Evolutionary conservation across 2,113 vertebrate genomes (phyloP).

Genomic region (Triplophysa rosa): DNA sequence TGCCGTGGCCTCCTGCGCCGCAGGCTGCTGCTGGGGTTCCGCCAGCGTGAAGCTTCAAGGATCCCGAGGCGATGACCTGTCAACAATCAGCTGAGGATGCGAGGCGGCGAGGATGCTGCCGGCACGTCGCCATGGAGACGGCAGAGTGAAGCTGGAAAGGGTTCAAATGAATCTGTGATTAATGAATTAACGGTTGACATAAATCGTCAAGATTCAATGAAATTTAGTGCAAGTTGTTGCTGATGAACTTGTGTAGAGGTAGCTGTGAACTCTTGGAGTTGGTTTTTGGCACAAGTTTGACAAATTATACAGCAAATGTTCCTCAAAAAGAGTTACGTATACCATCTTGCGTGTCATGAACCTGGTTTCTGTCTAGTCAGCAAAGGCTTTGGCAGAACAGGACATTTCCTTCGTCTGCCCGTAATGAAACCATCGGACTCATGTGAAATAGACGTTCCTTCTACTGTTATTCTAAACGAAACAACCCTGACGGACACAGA

Average conservation of each 20-base stretch:
- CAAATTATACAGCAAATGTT: not conserved
- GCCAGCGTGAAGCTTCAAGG: conserved; percentile 21
- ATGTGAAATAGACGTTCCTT: not conserved
- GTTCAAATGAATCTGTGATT: not conserved
- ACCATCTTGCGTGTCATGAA: not conserved
- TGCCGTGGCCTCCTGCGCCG: conserved; percentile 62
- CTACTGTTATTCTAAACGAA: not conserved
- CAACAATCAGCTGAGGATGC: conserved; percentile 38
- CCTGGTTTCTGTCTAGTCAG: not conserved
- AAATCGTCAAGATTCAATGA: too few relatives aligned
- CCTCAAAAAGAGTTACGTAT: not conserved
- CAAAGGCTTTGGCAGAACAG: not conserved
- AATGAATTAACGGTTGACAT: not conserved
- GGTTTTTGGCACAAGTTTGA: too few relatives aligned
- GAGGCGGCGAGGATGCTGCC: not conserved
- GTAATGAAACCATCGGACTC: not conserved
- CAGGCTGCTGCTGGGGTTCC: conserved; percentile 35
- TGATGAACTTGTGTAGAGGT: not conserved
- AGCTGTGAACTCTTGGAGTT: too few relatives aligned
- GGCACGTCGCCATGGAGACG: conserved; percentile 34
- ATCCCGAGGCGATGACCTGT: not conserved
- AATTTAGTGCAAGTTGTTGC: too few relatives aligned
- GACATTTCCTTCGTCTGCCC: not conserved
- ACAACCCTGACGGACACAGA: not conserved
- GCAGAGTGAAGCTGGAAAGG: not conserved